Conservation (phyloP, 2,888 invertebrate genomes). For the Andrena camellia region DNA sequence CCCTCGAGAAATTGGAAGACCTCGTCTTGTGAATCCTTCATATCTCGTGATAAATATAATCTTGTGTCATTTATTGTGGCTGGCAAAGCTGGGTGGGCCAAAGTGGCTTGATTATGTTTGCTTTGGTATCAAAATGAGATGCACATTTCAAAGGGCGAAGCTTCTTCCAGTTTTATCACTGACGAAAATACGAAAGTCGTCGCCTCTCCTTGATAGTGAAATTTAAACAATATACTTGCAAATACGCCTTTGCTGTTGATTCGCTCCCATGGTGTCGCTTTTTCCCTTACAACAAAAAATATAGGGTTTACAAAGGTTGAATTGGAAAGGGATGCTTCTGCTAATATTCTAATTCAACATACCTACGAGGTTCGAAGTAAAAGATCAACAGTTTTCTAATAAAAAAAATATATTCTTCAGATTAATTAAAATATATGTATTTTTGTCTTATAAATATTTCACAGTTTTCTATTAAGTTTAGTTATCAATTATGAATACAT, state of each 20-base stretch:
- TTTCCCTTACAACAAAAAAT: neutral
- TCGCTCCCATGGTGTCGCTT: neutral
- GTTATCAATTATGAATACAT: too few relatives aligned
- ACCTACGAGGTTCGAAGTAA: too few relatives aligned
- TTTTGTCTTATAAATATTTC: too few relatives aligned
- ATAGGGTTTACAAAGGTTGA: neutral
- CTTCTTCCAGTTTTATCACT: slow-evolving; percentile 42
- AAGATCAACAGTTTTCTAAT: too few relatives aligned
- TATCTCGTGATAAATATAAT: slow-evolving; percentile 72
- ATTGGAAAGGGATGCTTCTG: too few relatives aligned
- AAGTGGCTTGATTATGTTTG: slow-evolving; percentile 71
- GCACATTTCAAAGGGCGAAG: slow-evolving; percentile 43
- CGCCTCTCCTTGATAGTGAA: slow-evolving; percentile 4
- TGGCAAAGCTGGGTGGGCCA: slow-evolving; percentile 55
- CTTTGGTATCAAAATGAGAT: slow-evolving; percentile 68
- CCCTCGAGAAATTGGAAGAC: slow-evolving; percentile 37
- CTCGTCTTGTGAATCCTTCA: slow-evolving; percentile 69
- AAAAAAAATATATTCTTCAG: too few relatives aligned
- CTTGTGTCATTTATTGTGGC: slow-evolving; percentile 73
- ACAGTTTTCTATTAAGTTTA: too few relatives aligned
- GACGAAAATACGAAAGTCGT: slow-evolving; percentile 11
- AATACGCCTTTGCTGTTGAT: slow-evolving; percentile 19
- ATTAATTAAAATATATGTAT: too few relatives aligned
- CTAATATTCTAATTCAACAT: too few relatives aligned
- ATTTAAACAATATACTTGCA: slow-evolving; percentile 33